Base-by-base conservation (phyloP, 2,113 vertebrate genomes). In the Prionailurus bengalensis region DNA sequence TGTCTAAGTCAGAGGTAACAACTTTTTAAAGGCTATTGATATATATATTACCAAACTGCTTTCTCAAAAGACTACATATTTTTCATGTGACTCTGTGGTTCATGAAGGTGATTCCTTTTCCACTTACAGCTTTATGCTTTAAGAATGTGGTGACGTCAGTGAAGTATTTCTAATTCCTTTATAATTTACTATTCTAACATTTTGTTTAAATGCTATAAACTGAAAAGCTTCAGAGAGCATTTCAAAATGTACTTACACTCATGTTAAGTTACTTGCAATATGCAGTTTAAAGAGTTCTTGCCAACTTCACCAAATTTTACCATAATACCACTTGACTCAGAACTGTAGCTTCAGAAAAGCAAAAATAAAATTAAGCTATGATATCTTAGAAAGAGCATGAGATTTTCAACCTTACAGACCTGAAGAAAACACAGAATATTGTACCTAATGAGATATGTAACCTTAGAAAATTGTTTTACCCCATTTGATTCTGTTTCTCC, bases 151-250 rank as follows among this genome's bases (percentile, higher is more conserved):
- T 78, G 25, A 48, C 15, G 81, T 76, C 23, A 63, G 8, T 48
- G 6, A 94, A 51, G 25, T 5, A 82, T 63, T 94, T 85, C 81
- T 89, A 95, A 87, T 89, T 91, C 6, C 25, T 78, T 66, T 82
- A 2, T 45, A 86, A 96, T 66, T 95, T 95, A 95, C 65, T 88
- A 83, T 36, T 88, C 61, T n/a, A 93, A 80, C 14, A 66, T 82
- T 87, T 84, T 80, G 10, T 81, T 79, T 94, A 73, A 94, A 86
- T 79, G 14, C 1, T 61, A 78, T 31, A 81, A 78, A 61, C 33
- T 74, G 19, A 97, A 91, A 91, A 17, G 0, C 53, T 82, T 87
- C 53, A 89, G 19, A 91, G 9, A 70, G 27, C 19, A 65, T 65
- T 42, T 84, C 82, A 88, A 91, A 91, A 74, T 88, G 65, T 39